Base-by-base conservation (phyloP, 2,113 vertebrate genomes). In the Aleadryas rufinucha region DNA sequence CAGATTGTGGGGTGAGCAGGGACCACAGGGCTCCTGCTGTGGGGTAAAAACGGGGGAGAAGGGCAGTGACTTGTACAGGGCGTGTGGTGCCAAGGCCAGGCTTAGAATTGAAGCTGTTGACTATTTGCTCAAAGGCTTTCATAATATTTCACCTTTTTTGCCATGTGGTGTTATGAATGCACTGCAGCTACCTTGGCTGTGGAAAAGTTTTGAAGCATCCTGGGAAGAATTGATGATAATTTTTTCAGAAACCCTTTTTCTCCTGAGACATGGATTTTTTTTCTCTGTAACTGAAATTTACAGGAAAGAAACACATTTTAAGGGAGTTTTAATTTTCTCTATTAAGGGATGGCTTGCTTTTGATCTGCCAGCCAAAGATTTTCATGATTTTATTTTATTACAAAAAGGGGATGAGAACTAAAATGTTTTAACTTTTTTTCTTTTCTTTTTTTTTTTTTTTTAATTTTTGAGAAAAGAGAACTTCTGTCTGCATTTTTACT, bases 111-210 rank as follows among this genome's bases (percentile, higher is more conserved):
- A 41, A 79, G 7, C 33, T 84, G 33, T 81, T 8, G 6, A 9
- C 14, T 22, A 2, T 37, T 52, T 86, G 3, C 18, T 80, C 3
- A 12, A 70, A 77, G 13, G 3, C 18, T 41, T 53, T 76, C 10
- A 10, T 19, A 57, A 13, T 13, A 13, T 14, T 23, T 63, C 30
- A 45, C 4, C 4, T 30, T 50, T 63, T 63, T 11, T 5, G 22
- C 0, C 1, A 0, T 30, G 13, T 39, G 20, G 5, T 20, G 33
- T 50, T 84, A 59, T 6, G 24, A 47, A 42, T 6, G 14, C 18
- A 15, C 20, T 15, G 17, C 81, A 42, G 10, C 10, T 54, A 28
- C 35, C 8, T 18, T 68, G 60, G 31, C 23, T 66, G 6, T 35
- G 54, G 22, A 7, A 54, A 77, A 35, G 5, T 72, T 80, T 59